Evolutionary conservation across 2,888 invertebrate genomes (phyloP), one percentile per base, ranked within the genome.

Genomic region (Hipparchia sbordonii): DNA sequence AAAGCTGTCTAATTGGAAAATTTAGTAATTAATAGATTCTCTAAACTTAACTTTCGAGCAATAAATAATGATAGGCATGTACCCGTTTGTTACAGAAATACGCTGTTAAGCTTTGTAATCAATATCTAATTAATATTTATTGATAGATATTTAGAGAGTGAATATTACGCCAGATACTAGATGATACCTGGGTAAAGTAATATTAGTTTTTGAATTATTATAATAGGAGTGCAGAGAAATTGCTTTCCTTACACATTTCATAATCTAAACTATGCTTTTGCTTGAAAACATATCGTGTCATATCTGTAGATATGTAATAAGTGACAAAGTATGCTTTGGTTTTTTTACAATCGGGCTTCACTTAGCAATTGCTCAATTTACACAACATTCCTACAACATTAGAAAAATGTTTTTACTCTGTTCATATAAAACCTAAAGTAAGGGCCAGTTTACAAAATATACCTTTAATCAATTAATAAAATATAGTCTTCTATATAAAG

Each of bases 341-440:
- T 71, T 66, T 77, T 78, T 74, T 60, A 69, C 67, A 77, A 77
- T 77, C 75, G 71, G 74, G 75, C 74, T 76, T 80, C 77, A 79
- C 76, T 80, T 81, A 80, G 78, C 72, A 74, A 79, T 84, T 88
- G 89, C 89, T 89, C 89, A 89, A 89, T 85, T 77, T 83, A 79
- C 39, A 51, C 74, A 76, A 85, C 88, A 89, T 89, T 89, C 89
- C 89, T 33, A 52, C 39, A 63, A 54, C 7, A 62, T 70, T 6
- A 51, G 3, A 62, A 33, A 12, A 33, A 56, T 57, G 39, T 61
- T 46, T 39, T 23, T 67, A 71, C 56, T 33, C 69, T 59, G 51
- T 67, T 67, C n/a, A 52, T 45, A 52, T 13, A 68, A 63, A 39
- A 56, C 10, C 46, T 13, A 56, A 10, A 63, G 51, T 63, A 57